Base-by-base conservation (phyloP, 2,113 vertebrate species). In the Lonchura striata region DNA sequence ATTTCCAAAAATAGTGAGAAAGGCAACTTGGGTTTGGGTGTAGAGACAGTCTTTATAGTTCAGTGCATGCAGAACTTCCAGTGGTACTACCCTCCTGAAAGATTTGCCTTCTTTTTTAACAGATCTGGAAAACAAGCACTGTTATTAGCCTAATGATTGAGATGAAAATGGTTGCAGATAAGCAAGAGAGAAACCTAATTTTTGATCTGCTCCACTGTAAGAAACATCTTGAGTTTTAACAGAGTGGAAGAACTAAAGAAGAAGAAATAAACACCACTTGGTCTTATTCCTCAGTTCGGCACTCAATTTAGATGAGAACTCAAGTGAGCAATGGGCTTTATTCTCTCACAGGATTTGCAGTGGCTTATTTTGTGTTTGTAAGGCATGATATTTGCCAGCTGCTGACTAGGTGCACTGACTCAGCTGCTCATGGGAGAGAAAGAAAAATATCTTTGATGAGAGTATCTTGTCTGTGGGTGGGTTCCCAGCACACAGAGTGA, bases 321-420 rank as follows among this genome's bases (percentile, higher is more conserved):
- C 0, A 7, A 71, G 74, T 50, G 41, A 94, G 71, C 42, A 80
- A 86, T 35, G 65, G 50, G 11, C 14, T 95, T 88, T 50, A 54
- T 25, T 13, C 28, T 94, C 88, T 86, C 3, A 2, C 46, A 80
- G 79, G 79, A 71, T 80, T 90, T 95, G 63, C 0, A 13, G 68
- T 75, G 59, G 54, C 47, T 79, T 65, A 28, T 74, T 92, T 80
- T 54, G 42, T 71, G 33, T 68, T 81, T 52, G 41, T 11, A 81
- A 94, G 30, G 33, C 75, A 88, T 0, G 0, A 5, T 18, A 88
- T 70, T 61, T 88, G 75, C 42, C 79, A 86, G 88, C 39, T 94
- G 79, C 59, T 90, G 82, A 92, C 35, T 77, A 88, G 52, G 37
- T 77, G 75, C 82, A 35, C 90, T 96, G 90, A 92, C 75, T 92